phyloP scores from a whole-genome alignment of 2,113 vertebrate genomes.

The Oncorhynchus gorbuscha region DNA sequence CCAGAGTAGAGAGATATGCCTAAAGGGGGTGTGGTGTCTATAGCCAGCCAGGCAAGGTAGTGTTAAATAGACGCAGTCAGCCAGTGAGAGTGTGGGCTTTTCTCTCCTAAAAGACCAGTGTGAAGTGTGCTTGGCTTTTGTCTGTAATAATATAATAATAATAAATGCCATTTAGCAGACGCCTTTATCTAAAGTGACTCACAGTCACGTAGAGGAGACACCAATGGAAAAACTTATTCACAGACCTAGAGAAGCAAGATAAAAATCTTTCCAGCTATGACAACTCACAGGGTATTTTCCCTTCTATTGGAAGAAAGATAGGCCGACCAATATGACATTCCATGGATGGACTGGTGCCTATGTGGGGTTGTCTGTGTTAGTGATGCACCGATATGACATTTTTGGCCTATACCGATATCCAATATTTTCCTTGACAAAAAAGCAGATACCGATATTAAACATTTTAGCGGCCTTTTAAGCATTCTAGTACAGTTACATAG shows the following conservation, averaged over 20 bases:
- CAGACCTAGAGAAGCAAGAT: not conserved
- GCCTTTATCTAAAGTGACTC: too few species aligned
- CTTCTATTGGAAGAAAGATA: not conserved
- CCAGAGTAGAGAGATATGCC: too few species aligned
- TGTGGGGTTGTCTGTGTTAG: not conserved
- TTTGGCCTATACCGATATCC: too few species aligned
- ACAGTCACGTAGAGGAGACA: not conserved
- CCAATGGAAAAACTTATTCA: not conserved
- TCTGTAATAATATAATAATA: not conserved
- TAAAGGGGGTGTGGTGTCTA: not conserved
- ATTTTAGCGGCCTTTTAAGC: too few species aligned
- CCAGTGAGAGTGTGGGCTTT: not conserved
- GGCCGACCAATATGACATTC: not conserved
- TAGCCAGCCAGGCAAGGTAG: not conserved
- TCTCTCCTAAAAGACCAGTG: not conserved
- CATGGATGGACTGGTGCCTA: not conserved
- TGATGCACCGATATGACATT: too few species aligned
- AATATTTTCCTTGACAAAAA: too few species aligned
- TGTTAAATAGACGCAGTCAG: not conserved
- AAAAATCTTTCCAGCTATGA: not conserved
- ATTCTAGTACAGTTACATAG: too few species aligned
- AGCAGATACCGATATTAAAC: too few species aligned
- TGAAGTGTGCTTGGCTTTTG: constrained; percentile 9
- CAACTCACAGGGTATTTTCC: not conserved
- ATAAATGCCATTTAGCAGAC: too few species aligned